Percentiles rank a stretch among this genome's conserved stretches.
phyloP scores from a whole-genome alignment of 2,888 invertebrate species.

The Minunthozetes semirufus region DNA sequence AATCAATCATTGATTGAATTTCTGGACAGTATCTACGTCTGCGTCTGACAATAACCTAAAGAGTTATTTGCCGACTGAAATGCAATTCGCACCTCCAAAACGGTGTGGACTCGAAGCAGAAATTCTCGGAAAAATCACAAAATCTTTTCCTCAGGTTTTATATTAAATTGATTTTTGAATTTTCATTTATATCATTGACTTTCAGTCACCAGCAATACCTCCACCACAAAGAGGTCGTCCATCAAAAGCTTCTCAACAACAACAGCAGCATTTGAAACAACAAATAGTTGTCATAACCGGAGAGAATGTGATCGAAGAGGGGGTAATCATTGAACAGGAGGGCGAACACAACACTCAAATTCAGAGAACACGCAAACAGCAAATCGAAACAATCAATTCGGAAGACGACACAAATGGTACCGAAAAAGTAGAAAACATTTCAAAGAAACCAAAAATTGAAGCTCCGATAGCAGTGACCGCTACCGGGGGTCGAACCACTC shows the following conservation, averaged over 20 bases:
- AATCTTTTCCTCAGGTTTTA: slow-evolving; percentile 34
- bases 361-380: slow-evolving; percentile 33
- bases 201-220: slow-evolving; percentile 4
- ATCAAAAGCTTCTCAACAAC: slow-evolving; percentile 10
- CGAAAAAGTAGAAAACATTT: slow-evolving; percentile 12
- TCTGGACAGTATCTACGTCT: slow-evolving; percentile 19
- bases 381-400: slow-evolving; percentile 24
- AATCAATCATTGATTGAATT: neutral
- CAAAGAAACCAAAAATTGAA: slow-evolving; percentile 21
- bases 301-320: slow-evolving; percentile 31
- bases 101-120: slow-evolving; percentile 39
- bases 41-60: slow-evolving; percentile 42
- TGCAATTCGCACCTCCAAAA: slow-evolving; percentile 56
- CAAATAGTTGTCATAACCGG: slow-evolving; percentile 29
- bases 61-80: slow-evolving; percentile 68
- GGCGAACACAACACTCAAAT: slow-evolving; percentile 18
- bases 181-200: neutral
- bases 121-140: slow-evolving; percentile 38
- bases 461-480: neutral
- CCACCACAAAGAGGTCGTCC: slow-evolving; percentile 13
- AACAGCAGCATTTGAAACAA: slow-evolving; percentile 23
- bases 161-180: neutral
- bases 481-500: neutral
- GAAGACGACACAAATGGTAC: slow-evolving; percentile 29
- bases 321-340: slow-evolving; percentile 30